phyloP scores from a whole-genome alignment of 1,140 invertebrate genomes.

The Calliopsis andreniformis region DNA sequence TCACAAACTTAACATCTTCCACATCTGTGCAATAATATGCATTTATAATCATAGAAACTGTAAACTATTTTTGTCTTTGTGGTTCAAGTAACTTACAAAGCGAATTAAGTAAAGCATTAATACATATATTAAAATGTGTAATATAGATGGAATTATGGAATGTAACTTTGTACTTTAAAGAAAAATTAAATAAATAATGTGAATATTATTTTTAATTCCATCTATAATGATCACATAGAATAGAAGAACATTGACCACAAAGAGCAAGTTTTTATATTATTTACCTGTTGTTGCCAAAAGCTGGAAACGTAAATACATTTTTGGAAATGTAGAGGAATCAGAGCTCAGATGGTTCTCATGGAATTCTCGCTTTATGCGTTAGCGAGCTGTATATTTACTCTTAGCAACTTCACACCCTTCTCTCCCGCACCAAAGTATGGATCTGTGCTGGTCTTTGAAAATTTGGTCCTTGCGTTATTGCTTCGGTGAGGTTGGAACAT shows the following conservation, averaged over 20 bases:
- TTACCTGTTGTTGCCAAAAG: constrained; percentile 78
- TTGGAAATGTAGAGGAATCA: constrained; percentile 82
- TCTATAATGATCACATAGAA: constrained; percentile 61
- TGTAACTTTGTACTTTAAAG: not conserved
- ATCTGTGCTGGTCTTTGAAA: constrained; percentile 77
- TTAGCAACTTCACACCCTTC: constrained; percentile 79
- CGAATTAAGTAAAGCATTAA: constrained; percentile 63
- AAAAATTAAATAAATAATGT: not conserved
- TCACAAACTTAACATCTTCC: constrained; percentile 95
- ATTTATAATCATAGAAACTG: constrained; percentile 57
- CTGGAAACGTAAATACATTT: constrained; percentile 82
- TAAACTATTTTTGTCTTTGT: constrained; percentile 76
- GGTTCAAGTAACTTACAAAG: constrained; percentile 76
- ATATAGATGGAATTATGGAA: constrained; percentile 61
- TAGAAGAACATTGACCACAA: constrained; percentile 77
- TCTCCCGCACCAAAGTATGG: constrained; percentile 82
- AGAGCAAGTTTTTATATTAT: constrained; percentile 78
- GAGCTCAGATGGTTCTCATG: constrained; percentile 81
- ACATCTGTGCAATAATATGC: constrained; percentile 86
- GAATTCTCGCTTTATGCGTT: constrained; percentile 77
- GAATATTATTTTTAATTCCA: constrained; percentile 51
- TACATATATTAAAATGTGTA: constrained; percentile 35
- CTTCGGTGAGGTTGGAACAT: constrained; percentile 74
- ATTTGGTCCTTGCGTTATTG: constrained; percentile 71
- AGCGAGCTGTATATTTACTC: constrained; percentile 78